These are phyloP conservation scores for Bombus pyrosoma DNA, from an alignment of 1,140 invertebrate species.

Conservation along the genomic window DNA sequence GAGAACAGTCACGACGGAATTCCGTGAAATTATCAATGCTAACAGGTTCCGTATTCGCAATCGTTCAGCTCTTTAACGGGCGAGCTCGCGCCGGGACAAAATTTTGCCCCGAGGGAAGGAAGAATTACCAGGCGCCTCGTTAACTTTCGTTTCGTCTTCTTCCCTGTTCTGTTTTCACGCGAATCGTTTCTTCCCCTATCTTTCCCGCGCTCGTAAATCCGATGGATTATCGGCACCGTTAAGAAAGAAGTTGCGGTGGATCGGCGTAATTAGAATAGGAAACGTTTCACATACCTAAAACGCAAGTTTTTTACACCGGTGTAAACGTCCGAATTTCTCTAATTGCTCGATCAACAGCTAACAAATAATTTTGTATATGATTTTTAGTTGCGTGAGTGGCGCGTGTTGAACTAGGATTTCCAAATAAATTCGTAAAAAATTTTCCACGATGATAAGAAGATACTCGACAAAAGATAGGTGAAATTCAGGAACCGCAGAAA, in stretches of 20 bases:
- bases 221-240: background rate
- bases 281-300: background rate
- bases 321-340: background rate
- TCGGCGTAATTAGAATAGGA: constrained; percentile 36
- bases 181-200: constrained; percentile 23
- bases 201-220: constrained; percentile 40
- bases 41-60: constrained; percentile 19
- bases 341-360: background rate
- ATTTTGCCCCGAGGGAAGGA: constrained; percentile 22
- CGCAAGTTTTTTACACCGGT: background rate
- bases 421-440: background rate
- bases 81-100: background rate
- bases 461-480: background rate
- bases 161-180: background rate
- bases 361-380: background rate
- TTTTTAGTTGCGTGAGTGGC: background rate
- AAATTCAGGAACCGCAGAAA: background rate
- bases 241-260: constrained; percentile 39
- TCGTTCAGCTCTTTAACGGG: constrained; percentile 8
- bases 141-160: constrained; percentile 42
- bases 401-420: no score
- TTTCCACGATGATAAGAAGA: background rate
- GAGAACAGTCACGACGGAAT: constrained; percentile 8
- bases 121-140: constrained; percentile 51
- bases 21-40: constrained; percentile 40